Base-by-base conservation (phyloP, 64 coral and sea anemone genomes). In the Dendronephthya gigantea region DNA sequence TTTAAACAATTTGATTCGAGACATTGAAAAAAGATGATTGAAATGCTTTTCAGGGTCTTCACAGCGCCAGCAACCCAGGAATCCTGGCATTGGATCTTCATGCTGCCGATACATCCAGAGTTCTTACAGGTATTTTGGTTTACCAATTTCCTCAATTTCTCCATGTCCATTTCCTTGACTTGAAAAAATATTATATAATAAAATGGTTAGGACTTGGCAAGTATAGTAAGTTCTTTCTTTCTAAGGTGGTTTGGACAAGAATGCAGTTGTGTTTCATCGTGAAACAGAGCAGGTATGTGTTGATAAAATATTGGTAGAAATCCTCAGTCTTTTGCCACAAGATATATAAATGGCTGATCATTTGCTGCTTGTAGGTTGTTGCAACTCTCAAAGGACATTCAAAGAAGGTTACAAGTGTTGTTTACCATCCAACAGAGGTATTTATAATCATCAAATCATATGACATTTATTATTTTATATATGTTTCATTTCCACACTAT, bases 171-270 rank as follows among this genome's bases (percentile, higher is more conserved):
- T n/a, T n/a, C n/a, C n/a, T n/a, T n/a, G n/a, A n/a, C n/a, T n/a
- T n/a, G n/a, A n/a, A n/a, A n/a, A n/a, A n/a, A n/a, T n/a, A n/a
- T n/a, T n/a, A n/a, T n/a, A n/a, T n/a, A n/a, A n/a, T n/a, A n/a
- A n/a, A n/a, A n/a, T n/a, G n/a, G n/a, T n/a, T n/a, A n/a, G n/a
- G n/a, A n/a, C n/a, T n/a, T n/a, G n/a, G n/a, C n/a, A n/a, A n/a
- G n/a, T n/a, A n/a, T n/a, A n/a, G n/a, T n/a, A n/a, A n/a, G n/a
- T n/a, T n/a, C n/a, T n/a, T n/a, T n/a, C n/a, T n/a, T n/a, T n/a
- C n/a, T 76, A 32, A 98, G 95, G 95, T 98, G 95, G 95, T 14
- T 87, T 98, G 50, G 95, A 98, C 59, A 98, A 98, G 82, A 98
- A 93, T 93, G 95, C 95, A 75, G 90, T 98, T 29, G 95, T 98